Conservation (phyloP, 2,888 invertebrate genomes). For the Agrypnus murinus region DNA sequence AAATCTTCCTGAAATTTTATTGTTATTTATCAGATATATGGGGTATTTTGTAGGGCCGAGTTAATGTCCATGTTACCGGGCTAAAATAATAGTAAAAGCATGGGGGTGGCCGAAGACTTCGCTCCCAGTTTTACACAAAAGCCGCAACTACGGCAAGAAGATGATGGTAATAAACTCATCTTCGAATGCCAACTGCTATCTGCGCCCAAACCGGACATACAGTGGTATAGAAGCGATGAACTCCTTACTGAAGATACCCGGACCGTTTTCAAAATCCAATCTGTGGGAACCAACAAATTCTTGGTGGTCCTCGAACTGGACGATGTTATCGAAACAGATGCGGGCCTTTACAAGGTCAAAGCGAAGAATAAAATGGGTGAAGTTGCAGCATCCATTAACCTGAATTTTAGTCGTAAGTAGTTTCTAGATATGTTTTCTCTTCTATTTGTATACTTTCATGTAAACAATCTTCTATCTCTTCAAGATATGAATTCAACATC, state of each 20-base stretch:
- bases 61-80: slow-evolving; percentile 70
- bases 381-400: slow-evolving; percentile 96
- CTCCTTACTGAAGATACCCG: slow-evolving; percentile 88
- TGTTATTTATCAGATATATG: slow-evolving; percentile 9
- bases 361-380: slow-evolving; percentile 98
- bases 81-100: slow-evolving; percentile 69
- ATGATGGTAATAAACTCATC: slow-evolving; percentile 94
- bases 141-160: slow-evolving; percentile 96
- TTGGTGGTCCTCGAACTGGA: slow-evolving; percentile 94
- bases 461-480: too few relatives aligned
- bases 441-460: background rate
- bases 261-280: slow-evolving; percentile 91
- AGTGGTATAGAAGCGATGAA: slow-evolving; percentile 93
- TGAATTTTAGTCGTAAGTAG: slow-evolving; percentile 98
- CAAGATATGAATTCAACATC: too few relatives aligned
- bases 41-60: slow-evolving; percentile 65
- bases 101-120: slow-evolving; percentile 94
- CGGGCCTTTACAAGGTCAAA: slow-evolving; percentile 97
- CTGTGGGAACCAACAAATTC: slow-evolving; percentile 89
- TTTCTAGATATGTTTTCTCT: slow-evolving; percentile 33
- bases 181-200: slow-evolving; percentile 95
- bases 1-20: background rate
- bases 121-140: slow-evolving; percentile 99
- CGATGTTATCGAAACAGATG: slow-evolving; percentile 96
- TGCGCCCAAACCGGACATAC: slow-evolving; percentile 91